These are phyloP conservation scores for Hemicentrotus pulcherrimus DNA, from an alignment of 35 echinoderm and acorn worm genomes.

Conservation along the genomic window DNA sequence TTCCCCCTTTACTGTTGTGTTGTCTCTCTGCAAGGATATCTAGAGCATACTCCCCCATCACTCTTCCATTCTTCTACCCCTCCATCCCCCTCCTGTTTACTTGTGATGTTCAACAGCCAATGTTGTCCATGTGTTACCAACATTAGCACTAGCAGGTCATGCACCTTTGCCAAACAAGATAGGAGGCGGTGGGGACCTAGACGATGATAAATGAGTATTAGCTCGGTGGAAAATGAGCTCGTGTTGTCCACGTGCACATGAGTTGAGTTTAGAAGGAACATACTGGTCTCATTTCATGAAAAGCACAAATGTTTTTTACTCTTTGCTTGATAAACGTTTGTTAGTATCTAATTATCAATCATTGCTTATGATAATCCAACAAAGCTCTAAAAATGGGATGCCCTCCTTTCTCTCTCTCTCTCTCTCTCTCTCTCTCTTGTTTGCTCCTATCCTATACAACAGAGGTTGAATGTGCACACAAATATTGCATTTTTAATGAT, in stretches of 20 bases:
- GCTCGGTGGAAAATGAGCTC: background rate
- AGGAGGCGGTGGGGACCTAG: background rate
- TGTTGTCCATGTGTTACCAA: background rate
- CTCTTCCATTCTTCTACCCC: background rate
- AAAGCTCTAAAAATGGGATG: background rate
- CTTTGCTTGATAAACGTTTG: background rate
- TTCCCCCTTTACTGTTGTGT: background rate
- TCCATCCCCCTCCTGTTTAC: background rate
- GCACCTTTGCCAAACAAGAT: slow-evolving; percentile 9
- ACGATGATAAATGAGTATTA: background rate
- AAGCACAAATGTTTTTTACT: background rate
- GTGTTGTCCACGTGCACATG: background rate
- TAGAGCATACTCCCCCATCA: background rate
- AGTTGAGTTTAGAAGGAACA: background rate
- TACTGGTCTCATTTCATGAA: background rate
- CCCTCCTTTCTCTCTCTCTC: background rate
- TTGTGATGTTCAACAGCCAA: background rate
- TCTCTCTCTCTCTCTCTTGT: too few species aligned
- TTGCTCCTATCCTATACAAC: background rate
- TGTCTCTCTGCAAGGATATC: slow-evolving; percentile 3
- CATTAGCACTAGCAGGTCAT: slow-evolving; percentile 10
- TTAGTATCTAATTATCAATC: background rate
- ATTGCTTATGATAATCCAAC: background rate
- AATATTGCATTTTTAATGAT: background rate
- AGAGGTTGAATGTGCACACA: background rate